A percentile compares a stretch with the other conserved stretches of the same genome.
Conservation (phyloP, 2,888 invertebrate genomes). For the Tenthredo mesomela region DNA sequence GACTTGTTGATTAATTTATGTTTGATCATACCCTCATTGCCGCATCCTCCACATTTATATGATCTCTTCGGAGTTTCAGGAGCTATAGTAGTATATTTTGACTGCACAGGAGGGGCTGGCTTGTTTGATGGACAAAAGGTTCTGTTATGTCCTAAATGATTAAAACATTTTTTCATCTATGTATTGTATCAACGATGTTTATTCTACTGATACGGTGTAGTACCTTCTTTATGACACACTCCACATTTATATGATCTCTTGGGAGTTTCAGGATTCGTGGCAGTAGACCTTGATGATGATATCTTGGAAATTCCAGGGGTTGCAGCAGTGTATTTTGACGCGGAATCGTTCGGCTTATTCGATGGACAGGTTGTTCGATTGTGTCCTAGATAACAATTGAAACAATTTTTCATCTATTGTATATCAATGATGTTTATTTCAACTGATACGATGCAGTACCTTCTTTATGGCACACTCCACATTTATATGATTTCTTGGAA, state of each 20-base stretch:
- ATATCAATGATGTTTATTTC: neutral
- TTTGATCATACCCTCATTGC: neutral
- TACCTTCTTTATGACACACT: neutral
- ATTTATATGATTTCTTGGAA: constrained; percentile 1
- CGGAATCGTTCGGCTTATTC: neutral
- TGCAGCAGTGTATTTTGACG: neutral
- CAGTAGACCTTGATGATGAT: neutral
- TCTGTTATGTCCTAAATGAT: constrained; percentile 23
- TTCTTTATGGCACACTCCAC: neutral
- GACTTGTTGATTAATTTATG: neutral
- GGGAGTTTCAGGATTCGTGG: neutral
- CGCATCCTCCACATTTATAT: constrained; percentile 33
- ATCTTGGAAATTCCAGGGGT: neutral
- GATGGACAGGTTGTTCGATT: constrained; percentile 11
- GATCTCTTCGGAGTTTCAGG: neutral
- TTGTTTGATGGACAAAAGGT: neutral
- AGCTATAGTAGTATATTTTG: neutral
- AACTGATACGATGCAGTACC: neutral
- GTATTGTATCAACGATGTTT: neutral
- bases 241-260: constrained; percentile 27
- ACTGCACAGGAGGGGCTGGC: neutral
- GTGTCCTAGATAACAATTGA: constrained; percentile 4
- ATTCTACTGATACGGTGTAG: too few species aligned
- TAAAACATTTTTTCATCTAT: neutral
- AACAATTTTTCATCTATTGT: neutral